These are phyloP conservation scores for Pardalotus punctatus DNA, from an alignment of 2,113 vertebrate genomes.

Conservation along the genomic window DNA sequence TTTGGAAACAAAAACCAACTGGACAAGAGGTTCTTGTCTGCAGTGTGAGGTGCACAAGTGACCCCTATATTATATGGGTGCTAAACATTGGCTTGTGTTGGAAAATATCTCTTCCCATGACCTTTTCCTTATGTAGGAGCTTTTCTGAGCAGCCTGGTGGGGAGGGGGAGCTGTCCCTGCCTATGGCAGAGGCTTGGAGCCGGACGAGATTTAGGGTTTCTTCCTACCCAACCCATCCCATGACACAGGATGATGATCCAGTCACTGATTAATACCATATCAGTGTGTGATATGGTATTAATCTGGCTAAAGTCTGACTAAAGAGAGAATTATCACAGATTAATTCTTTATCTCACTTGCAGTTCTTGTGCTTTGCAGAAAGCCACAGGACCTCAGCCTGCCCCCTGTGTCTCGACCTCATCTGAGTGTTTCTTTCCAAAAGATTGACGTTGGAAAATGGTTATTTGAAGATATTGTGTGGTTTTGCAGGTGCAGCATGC, in stretches of 20 bases:
- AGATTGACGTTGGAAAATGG: background rate
- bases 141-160: background rate
- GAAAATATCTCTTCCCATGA: background rate
- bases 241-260: background rate
- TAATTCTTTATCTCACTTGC: background rate
- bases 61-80: rapidly evolving
- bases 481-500: background rate
- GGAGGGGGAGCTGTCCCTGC: background rate
- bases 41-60: background rate
- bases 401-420: background rate
- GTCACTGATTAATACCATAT: rapidly evolving
- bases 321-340: background rate
- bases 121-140: background rate
- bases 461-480: background rate
- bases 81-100: background rate
- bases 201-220: background rate
- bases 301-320: background rate
- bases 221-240: background rate
- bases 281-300: no score
- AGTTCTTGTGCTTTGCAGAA: background rate
- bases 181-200: background rate
- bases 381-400: background rate
- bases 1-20: background rate
- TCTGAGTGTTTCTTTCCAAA: background rate
- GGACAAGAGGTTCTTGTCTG: background rate